Percentiles rank a stretch among this genome's conserved stretches.
Evolutionary conservation across 2,888 invertebrate genomes (phyloP).

Genomic region (Acanthopleura granulata): DNA sequence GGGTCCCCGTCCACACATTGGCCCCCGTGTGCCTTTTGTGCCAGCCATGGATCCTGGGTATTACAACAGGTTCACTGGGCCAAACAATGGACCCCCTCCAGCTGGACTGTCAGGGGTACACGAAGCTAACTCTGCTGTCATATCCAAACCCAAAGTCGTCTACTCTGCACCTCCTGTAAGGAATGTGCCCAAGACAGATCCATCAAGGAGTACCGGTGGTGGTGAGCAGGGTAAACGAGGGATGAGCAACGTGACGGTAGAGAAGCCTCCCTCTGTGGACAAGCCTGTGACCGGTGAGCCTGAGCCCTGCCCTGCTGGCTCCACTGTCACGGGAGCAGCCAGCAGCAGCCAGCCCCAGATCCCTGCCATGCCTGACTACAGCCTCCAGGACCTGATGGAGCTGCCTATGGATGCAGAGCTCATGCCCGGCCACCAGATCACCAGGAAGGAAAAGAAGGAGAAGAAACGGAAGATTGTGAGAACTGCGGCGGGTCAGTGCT

Average conservation of each 20-base stretch:
- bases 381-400: constrained; percentile 28
- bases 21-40: not conserved
- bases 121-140: not conserved
- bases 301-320: not conserved
- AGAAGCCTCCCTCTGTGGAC: not conserved
- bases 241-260: not conserved
- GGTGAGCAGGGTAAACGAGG: not conserved
- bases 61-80: not conserved
- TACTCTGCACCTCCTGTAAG: constrained; percentile 14
- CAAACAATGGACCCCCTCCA: constrained; percentile 14
- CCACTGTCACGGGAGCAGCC: not conserved
- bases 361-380: constrained; percentile 23
- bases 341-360: not conserved
- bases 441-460: constrained; percentile 69
- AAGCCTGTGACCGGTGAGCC: not conserved
- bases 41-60: constrained; percentile 4
- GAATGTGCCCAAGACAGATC: constrained; percentile 5
- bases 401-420: constrained; percentile 22
- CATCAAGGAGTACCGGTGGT: not conserved
- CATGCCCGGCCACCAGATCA: not conserved
- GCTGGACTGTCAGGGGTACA: not conserved
- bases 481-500: constrained; percentile 92
- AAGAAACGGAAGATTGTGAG: constrained; percentile 83
- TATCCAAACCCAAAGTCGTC: constrained; percentile 13
- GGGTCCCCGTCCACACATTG: constrained; percentile 3